Conservation (phyloP, 2,888 invertebrate genomes). For the Ennomos quercinarius region DNA sequence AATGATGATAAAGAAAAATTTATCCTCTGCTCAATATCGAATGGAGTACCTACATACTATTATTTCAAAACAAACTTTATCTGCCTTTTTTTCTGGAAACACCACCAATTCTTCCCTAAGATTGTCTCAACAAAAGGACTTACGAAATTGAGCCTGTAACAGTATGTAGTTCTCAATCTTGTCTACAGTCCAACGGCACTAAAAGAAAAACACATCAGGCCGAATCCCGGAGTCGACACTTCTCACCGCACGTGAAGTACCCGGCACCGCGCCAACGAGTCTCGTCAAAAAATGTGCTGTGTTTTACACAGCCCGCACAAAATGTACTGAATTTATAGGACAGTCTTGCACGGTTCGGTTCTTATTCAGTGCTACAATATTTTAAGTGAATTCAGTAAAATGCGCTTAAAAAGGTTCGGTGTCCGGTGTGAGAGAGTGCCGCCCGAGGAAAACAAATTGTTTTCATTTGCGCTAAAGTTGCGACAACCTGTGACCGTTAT, state of each 20-base stretch:
- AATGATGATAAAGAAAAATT: no score
- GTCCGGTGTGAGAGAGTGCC: slow-evolving; percentile 47
- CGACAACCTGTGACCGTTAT: slow-evolving; percentile 51
- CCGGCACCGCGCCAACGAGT: slow-evolving; percentile 52
- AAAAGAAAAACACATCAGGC: slow-evolving; percentile 42
- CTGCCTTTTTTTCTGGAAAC: slow-evolving; percentile 17
- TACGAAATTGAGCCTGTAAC: slow-evolving; percentile 38
- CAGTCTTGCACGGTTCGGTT: slow-evolving; percentile 49
- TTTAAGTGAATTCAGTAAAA: slow-evolving; percentile 54
- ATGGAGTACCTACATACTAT: no score
- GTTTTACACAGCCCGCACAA: slow-evolving; percentile 44
- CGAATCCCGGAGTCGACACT: slow-evolving; percentile 41
- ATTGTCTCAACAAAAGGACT: slow-evolving; percentile 35
- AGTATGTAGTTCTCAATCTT: slow-evolving; percentile 42
- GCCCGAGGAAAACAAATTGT: slow-evolving; percentile 60
- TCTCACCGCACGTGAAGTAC: slow-evolving; percentile 35
- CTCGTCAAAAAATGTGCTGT: slow-evolving; percentile 50
- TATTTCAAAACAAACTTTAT: slow-evolving; percentile 5
- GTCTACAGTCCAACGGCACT: slow-evolving; percentile 38
- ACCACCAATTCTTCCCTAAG: slow-evolving; percentile 30
- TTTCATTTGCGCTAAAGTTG: slow-evolving; percentile 62
- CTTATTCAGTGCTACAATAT: slow-evolving; percentile 56
- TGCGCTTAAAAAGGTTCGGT: slow-evolving; percentile 54
- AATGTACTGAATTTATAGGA: slow-evolving; percentile 46
- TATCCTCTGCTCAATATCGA: no score